Conservation (phyloP, 2,113 vertebrate genomes). For the Tragelaphus imberbis region DNA sequence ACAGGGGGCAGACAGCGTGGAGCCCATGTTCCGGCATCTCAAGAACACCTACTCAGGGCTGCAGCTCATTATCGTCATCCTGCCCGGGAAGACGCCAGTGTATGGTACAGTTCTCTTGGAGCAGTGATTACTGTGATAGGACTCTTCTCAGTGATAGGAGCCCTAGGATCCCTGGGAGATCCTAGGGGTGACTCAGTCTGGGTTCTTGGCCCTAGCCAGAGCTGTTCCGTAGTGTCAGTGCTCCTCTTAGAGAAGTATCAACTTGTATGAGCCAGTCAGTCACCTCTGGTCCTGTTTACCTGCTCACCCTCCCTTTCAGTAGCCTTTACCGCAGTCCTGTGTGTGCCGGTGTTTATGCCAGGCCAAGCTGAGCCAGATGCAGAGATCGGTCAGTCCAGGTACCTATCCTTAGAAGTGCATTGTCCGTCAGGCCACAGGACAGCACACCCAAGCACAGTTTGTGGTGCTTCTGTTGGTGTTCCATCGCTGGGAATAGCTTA, state of each 20-base stretch:
- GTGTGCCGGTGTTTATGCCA: background rate
- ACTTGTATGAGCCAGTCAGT: background rate
- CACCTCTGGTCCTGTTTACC: background rate
- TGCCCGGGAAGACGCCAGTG: constrained; percentile 83
- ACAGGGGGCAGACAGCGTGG: constrained; percentile 81
- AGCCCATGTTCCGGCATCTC: constrained; percentile 83
- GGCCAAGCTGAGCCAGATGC: background rate
- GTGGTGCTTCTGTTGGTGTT: background rate
- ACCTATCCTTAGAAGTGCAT: background rate
- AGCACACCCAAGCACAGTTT: background rate
- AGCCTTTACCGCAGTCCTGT: background rate
- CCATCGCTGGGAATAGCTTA: background rate
- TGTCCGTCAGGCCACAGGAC: background rate
- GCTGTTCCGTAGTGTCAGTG: background rate
- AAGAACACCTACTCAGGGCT: constrained; percentile 83
- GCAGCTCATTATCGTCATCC: constrained; percentile 82
- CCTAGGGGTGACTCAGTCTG: background rate
- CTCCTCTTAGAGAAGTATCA: background rate
- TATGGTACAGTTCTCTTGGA: constrained; percentile 78
- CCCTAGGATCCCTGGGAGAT: background rate
- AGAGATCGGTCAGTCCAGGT: background rate
- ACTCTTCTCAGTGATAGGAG: background rate
- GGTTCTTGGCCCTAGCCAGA: background rate
- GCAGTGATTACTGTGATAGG: background rate
- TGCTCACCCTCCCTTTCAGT: background rate